Evolutionary conservation across 2,888 invertebrate genomes (phyloP).

Genomic region (Protonemura montana): DNA sequence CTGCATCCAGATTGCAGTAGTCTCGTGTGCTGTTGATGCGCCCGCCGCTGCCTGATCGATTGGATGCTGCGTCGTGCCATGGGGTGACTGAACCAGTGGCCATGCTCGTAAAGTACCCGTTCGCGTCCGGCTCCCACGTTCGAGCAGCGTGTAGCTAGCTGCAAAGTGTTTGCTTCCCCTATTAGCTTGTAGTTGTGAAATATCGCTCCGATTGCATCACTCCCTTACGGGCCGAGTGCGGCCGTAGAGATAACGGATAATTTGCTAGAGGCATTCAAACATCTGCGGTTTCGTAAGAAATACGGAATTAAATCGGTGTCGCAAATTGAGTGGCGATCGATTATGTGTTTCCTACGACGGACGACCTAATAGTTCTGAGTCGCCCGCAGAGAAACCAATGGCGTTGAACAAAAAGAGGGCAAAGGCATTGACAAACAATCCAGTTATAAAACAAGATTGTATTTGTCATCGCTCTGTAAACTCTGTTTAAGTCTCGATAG

Average conservation of each 20-base stretch:
- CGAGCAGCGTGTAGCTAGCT: background rate
- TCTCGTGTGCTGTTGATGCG: background rate
- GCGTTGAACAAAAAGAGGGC: background rate
- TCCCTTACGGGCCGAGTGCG: background rate
- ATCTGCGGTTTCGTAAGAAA: background rate
- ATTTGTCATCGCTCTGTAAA: no score
- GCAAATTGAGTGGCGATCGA: background rate
- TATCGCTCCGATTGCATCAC: background rate
- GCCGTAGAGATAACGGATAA: background rate
- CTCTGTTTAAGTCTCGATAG: no score
- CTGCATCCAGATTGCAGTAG: background rate
- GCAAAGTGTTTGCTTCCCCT: background rate
- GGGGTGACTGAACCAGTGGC: background rate
- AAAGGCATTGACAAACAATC: background rate
- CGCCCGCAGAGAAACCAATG: background rate
- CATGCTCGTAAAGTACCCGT: background rate
- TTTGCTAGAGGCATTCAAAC: background rate
- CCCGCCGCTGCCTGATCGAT: constrained; percentile 7
- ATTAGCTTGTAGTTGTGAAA: background rate
- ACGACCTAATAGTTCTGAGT: background rate
- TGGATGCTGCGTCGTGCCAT: background rate
- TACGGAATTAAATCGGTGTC: background rate
- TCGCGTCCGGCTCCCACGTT: background rate
- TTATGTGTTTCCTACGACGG: background rate
- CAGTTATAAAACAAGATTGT: no score